Evolutionary conservation across 2,113 vertebrate genomes (phyloP).

Genomic region (Ageneiosus marmoratus): DNA sequence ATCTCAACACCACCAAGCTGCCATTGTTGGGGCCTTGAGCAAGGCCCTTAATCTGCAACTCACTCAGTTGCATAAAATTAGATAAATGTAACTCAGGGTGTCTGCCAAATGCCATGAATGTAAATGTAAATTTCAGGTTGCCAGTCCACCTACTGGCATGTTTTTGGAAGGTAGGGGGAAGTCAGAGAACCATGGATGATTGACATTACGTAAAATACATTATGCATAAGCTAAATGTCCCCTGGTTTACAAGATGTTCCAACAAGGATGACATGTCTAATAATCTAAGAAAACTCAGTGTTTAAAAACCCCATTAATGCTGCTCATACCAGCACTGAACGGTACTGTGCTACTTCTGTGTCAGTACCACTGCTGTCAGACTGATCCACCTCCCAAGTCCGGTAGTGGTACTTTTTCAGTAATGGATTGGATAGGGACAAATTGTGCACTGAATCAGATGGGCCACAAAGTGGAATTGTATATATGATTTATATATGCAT

Average conservation of each 20-base stretch:
- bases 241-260: background rate
- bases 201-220: background rate
- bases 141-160: background rate
- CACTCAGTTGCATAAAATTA: no score
- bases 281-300: background rate
- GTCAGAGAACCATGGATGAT: background rate
- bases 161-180: background rate
- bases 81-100: no score
- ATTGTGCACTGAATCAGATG: slow-evolving; percentile 5
- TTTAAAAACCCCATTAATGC: background rate
- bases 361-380: background rate
- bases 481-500: slow-evolving; percentile 14
- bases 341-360: background rate
- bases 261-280: background rate
- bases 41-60: no score
- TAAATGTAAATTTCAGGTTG: no score
- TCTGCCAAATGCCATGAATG: no score
- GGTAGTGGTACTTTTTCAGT: background rate
- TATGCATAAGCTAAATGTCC: background rate
- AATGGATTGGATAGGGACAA: background rate
- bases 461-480: background rate
- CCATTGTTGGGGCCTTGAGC: no score
- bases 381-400: background rate
- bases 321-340: background rate
- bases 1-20: no score